phyloP scores from a whole-genome alignment of 35 echinoderm and acorn worm genomes.

The Heliocidaris tuberculata region DNA sequence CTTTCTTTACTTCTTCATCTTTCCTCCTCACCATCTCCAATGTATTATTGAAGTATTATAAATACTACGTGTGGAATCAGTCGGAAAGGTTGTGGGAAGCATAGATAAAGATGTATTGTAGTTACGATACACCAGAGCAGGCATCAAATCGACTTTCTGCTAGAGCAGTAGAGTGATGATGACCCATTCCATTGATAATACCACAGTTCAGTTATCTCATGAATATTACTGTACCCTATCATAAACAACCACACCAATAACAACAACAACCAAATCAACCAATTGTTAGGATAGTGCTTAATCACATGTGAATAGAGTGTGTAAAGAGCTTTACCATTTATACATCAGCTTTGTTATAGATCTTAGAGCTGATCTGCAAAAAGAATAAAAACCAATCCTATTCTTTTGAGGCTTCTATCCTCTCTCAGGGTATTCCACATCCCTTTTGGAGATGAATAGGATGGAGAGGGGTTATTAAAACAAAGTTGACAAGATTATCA shows the following conservation, averaged over 20 bases:
- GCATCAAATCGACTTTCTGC: not conserved
- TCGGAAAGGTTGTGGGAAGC: no score
- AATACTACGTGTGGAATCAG: no score
- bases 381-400: not conserved
- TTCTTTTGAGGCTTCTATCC: not conserved
- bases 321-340: not conserved
- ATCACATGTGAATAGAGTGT: not conserved
- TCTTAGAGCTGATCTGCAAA: not conserved
- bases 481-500: not conserved
- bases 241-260: not conserved
- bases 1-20: no score
- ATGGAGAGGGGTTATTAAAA: not conserved
- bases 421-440: not conserved
- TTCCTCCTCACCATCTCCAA: no score
- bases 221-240: not conserved
- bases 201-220: not conserved
- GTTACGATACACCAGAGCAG: not conserved
- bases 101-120: not conserved
- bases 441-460: not conserved
- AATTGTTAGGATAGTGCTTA: no score
- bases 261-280: not conserved
- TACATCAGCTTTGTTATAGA: not conserved
- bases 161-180: not conserved
- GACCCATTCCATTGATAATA: not conserved
- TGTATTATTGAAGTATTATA: no score